Conservation (phyloP, 2,113 vertebrate genomes). For the Psittacara wagleri region DNA sequence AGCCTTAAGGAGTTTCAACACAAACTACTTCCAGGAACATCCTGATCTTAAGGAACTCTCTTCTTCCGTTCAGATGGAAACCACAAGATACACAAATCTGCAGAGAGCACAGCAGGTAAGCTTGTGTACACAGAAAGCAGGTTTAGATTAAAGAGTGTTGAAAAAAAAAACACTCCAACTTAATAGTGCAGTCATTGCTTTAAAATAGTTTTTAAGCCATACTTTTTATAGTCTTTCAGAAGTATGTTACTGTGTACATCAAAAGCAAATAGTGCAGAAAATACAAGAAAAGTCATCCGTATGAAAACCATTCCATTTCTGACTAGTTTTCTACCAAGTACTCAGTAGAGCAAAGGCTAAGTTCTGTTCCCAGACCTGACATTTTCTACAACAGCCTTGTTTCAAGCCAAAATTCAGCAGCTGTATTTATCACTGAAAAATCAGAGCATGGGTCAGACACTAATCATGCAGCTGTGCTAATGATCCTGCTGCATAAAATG, state of each 20-base stretch:
- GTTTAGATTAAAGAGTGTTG: not conserved
- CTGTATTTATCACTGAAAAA: constrained; percentile 10
- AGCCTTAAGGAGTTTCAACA: not conserved
- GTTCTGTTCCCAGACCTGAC: not conserved
- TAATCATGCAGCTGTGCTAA: constrained; percentile 4
- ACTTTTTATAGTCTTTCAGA: not conserved
- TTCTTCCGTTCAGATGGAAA: not conserved
- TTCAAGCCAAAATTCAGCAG: not conserved
- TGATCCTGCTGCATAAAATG: not conserved
- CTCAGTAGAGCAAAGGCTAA: not conserved
- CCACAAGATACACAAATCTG: not conserved
- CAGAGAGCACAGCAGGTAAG: not conserved
- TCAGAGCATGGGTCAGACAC: not conserved
- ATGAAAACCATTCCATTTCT: not conserved
- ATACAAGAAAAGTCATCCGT: not conserved
- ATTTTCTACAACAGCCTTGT: not conserved
- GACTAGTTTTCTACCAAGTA: not conserved
- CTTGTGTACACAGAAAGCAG: not conserved
- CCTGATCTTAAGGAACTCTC: not conserved
- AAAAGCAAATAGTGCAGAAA: not conserved
- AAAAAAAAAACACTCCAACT: not conserved
- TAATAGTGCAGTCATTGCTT: not conserved
- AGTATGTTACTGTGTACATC: not conserved
- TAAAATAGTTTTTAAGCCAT: not conserved
- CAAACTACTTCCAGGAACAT: not conserved